A percentile compares a stretch with the other conserved stretches of the same genome.
Evolutionary conservation across 2,888 invertebrate species (phyloP).

Genomic region (Ophion ventricosus): DNA sequence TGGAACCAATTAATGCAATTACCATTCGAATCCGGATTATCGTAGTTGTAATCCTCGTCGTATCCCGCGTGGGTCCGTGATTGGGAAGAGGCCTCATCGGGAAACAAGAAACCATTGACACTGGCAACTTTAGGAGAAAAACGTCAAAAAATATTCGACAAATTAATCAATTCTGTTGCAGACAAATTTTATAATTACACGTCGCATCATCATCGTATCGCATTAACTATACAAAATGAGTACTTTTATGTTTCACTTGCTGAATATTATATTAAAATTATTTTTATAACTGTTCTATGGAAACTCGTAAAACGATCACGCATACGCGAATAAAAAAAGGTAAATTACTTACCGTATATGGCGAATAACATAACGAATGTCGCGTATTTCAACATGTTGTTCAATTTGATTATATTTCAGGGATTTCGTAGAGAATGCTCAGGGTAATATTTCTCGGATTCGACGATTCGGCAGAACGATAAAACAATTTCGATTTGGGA

Average conservation of each 20-base stretch:
- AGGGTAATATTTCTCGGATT: background rate
- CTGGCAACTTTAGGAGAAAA: slow-evolving; percentile 16
- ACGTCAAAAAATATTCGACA: background rate
- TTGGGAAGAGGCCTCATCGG: slow-evolving; percentile 29
- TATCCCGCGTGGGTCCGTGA: slow-evolving; percentile 9
- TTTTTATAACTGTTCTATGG: background rate
- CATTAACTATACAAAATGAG: background rate
- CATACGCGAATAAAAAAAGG: background rate
- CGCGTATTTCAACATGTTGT: slow-evolving; percentile 36
- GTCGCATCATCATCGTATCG: background rate
- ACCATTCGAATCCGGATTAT: slow-evolving; percentile 34
- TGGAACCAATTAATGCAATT: background rate
- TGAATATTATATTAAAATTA: background rate
- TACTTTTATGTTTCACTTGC: background rate
- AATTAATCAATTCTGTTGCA: background rate
- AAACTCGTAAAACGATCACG: background rate
- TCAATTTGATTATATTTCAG: slow-evolving; percentile 25
- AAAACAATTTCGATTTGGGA: background rate
- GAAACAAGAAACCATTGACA: slow-evolving; percentile 47
- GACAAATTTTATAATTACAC: background rate
- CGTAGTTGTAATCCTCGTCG: slow-evolving; percentile 20
- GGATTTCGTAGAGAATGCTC: background rate
- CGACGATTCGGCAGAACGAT: background rate
- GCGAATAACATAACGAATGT: slow-evolving; percentile 12
- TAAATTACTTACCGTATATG: slow-evolving; percentile 38